These are phyloP conservation scores for Drosophila paramelanica DNA, from an alignment of 2,888 invertebrate genomes.

Conservation along the genomic window DNA sequence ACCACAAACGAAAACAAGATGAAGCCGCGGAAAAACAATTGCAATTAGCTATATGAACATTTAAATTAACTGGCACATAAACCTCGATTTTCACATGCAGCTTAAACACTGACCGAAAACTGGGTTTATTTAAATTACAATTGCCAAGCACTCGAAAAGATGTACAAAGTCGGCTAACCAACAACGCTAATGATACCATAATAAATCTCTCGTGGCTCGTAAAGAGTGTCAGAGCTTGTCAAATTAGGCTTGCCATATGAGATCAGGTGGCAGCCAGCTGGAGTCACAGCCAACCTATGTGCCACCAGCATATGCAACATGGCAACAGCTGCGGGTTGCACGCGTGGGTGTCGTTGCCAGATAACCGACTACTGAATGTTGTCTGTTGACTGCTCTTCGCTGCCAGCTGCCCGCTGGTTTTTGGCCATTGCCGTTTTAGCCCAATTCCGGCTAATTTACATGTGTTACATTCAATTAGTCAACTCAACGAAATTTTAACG, in stretches of 20 bases:
- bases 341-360: conserved; percentile 13
- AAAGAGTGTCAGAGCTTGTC: conserved; percentile 63
- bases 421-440: conserved; percentile 51
- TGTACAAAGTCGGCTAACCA: conserved; percentile 16
- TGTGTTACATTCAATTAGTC: conserved; percentile 58
- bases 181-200: conserved; percentile 68
- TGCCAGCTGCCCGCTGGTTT: conserved; percentile 6
- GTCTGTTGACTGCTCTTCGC: neutral
- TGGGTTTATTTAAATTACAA: conserved; percentile 61
- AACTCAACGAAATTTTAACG: conserved; percentile 41
- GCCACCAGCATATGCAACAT: conserved; percentile 14
- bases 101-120: conserved; percentile 37
- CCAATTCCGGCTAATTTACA: conserved; percentile 45
- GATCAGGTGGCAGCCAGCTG: conserved; percentile 27
- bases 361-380: conserved; percentile 1
- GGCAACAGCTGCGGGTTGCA: conserved; percentile 1
- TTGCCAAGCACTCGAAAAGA: conserved; percentile 23
- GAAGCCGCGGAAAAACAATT: conserved; percentile 20
- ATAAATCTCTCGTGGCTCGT: conserved; percentile 65
- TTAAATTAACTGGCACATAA: conserved; percentile 67
- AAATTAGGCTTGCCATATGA: conserved; percentile 57
- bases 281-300: neutral
- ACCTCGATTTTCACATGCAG: conserved; percentile 64
- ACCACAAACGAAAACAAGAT: conserved; percentile 11
- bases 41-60: conserved; percentile 66